These are phyloP conservation scores for Halcyon badia DNA, from an alignment of 2,797 vertebrate genomes.

Conservation along the genomic window DNA sequence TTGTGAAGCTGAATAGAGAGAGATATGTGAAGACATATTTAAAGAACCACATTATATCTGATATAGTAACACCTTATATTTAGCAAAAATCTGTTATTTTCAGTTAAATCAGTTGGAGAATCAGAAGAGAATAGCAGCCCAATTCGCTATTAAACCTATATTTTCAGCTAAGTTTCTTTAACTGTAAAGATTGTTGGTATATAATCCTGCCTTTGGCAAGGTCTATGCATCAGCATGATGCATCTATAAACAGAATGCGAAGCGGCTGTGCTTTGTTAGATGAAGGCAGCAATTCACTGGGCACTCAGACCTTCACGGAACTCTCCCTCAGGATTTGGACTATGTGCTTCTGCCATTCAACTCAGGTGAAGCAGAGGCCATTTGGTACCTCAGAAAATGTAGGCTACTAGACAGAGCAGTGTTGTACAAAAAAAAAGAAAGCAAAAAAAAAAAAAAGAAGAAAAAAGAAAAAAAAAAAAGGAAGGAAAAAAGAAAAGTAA, in stretches of 20 bases:
- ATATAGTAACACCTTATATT: background rate
- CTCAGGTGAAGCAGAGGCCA: background rate
- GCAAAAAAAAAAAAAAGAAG: rapidly evolving
- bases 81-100: background rate
- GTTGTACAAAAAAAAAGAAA: background rate
- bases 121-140: background rate
- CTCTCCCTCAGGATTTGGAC: background rate
- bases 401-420: background rate
- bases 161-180: conserved; percentile 1
- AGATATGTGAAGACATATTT: background rate
- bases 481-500: too few species aligned
- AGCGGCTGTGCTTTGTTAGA: background rate
- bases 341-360: background rate
- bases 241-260: background rate
- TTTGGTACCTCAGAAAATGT: background rate
- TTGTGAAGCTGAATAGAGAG: background rate
- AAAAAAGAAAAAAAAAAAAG: too few species aligned
- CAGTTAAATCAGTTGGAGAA: background rate
- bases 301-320: background rate
- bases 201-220: conserved; percentile 7
- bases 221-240: background rate
- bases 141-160: background rate
- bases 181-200: background rate
- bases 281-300: background rate
- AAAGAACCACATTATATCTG: background rate